Percentiles rank a stretch among this genome's conserved stretches.
These are phyloP conservation scores for Poicephalus meyeri DNA, from an alignment of 2,113 vertebrate genomes.

Conservation along the genomic window DNA sequence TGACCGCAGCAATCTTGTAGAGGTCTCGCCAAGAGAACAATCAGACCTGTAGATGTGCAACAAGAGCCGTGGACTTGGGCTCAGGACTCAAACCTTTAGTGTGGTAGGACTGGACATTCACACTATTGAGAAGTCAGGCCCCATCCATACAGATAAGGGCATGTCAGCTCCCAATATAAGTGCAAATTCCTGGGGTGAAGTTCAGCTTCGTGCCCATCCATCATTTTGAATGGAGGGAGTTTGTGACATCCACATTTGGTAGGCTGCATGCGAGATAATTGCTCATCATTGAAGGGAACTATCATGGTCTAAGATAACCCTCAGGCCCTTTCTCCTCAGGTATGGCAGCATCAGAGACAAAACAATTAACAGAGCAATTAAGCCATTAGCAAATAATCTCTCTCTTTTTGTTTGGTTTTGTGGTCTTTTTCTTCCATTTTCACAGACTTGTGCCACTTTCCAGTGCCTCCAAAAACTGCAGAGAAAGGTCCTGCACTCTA, in stretches of 20 bases:
- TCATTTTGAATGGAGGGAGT: neutral
- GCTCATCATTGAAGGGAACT: neutral
- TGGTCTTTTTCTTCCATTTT: neutral
- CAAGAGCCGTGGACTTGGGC: neutral
- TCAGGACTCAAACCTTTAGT: neutral
- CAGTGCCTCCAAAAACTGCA: neutral
- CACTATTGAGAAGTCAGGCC: neutral
- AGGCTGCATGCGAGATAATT: conserved; percentile 27
- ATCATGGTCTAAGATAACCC: neutral
- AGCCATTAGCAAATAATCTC: neutral
- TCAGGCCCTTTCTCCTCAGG: conserved; percentile 18
- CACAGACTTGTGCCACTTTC: neutral
- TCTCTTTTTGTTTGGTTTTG: neutral
- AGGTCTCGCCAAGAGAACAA: neutral
- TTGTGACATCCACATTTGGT: conserved; percentile 12
- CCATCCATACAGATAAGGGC: neutral
- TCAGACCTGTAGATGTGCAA: neutral
- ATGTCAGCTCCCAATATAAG: neutral
- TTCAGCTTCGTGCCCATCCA: neutral
- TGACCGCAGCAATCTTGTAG: no score
- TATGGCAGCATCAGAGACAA: conserved; percentile 31
- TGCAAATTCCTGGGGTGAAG: neutral
- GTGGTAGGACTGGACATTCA: rapidly evolving
- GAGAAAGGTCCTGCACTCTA: neutral
- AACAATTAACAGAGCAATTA: conserved; percentile 63